phyloP scores from a whole-genome alignment of 2,888 invertebrate genomes.

The Scaptomyza caliginosa region DNA sequence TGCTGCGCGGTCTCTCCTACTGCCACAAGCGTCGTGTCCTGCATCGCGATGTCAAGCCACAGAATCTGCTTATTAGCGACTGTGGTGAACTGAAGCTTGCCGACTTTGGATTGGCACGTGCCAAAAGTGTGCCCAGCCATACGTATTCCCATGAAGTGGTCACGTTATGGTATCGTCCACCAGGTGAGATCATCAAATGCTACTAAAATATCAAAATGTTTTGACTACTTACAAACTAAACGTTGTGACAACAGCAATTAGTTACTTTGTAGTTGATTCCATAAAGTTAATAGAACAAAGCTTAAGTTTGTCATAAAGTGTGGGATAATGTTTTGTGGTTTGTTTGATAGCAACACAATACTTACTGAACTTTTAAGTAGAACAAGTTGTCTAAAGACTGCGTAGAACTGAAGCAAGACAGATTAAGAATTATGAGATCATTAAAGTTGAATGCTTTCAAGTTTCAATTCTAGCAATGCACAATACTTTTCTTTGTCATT shows the following conservation, averaged over 20 bases:
- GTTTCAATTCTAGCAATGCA: too few relatives aligned
- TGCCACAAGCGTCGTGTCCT: slow-evolving; percentile 98
- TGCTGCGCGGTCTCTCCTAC: slow-evolving; percentile 97
- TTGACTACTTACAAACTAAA: neutral
- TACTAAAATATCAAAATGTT: neutral
- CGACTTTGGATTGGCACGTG: slow-evolving; percentile 98
- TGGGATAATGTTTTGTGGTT: neutral
- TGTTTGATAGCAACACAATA: neutral
- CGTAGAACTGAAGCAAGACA: too few relatives aligned
- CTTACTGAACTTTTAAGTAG: neutral
- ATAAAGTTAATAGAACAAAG: neutral
- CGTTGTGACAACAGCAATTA: neutral
- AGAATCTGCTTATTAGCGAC: slow-evolving; percentile 98
- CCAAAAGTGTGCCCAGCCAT: slow-evolving; percentile 99
- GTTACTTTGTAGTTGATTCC: neutral
- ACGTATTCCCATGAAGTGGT: slow-evolving; percentile 99
- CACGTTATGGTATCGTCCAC: slow-evolving; percentile 99
- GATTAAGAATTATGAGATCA: too few relatives aligned
- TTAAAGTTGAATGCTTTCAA: too few relatives aligned
- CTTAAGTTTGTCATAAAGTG: neutral
- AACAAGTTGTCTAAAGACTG: neutral
- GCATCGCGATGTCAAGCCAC: slow-evolving; percentile 98
- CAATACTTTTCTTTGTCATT: too few relatives aligned
- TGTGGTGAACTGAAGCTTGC: slow-evolving; percentile 98
- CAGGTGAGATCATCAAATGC: slow-evolving; percentile 87